These are phyloP conservation scores for Idaea straminata DNA, from an alignment of 2,888 invertebrate genomes.

Conservation along the genomic window DNA sequence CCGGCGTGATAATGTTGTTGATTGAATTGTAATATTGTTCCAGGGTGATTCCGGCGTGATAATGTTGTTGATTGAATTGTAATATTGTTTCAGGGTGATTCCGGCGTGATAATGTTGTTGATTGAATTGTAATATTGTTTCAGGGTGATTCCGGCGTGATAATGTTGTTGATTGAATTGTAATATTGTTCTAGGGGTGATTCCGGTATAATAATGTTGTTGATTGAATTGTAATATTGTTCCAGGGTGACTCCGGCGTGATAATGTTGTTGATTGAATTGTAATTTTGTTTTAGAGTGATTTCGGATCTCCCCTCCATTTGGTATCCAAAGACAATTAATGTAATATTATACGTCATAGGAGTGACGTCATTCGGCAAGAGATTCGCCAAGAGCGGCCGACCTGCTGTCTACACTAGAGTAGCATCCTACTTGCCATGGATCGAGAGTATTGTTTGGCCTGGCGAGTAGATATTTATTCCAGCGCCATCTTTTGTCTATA, in stretches of 20 bases:
- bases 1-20: no score
- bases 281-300: constrained; percentile 81
- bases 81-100: no score
- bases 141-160: constrained; percentile 88
- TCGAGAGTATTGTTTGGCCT: constrained; percentile 80
- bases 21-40: not conserved
- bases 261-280: constrained; percentile 77
- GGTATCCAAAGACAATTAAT: constrained; percentile 73
- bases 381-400: constrained; percentile 64
- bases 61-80: constrained; percentile 75
- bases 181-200: no score
- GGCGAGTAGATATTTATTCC: constrained; percentile 34
- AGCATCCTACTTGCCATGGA: constrained; percentile 79
- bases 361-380: constrained; percentile 80
- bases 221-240: not conserved
- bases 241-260: constrained; percentile 87
- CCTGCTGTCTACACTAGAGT: constrained; percentile 81
- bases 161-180: no score
- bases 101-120: no score
- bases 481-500: no score
- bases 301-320: constrained; percentile 86
- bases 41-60: constrained; percentile 88
- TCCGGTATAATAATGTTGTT: no score
- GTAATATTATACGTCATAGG: constrained; percentile 79
- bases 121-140: not conserved